Evolutionary conservation across 1,140 invertebrate genomes (phyloP), one percentile per base, ranked within the genome.

Genomic region (Drosophila truncata): DNA sequence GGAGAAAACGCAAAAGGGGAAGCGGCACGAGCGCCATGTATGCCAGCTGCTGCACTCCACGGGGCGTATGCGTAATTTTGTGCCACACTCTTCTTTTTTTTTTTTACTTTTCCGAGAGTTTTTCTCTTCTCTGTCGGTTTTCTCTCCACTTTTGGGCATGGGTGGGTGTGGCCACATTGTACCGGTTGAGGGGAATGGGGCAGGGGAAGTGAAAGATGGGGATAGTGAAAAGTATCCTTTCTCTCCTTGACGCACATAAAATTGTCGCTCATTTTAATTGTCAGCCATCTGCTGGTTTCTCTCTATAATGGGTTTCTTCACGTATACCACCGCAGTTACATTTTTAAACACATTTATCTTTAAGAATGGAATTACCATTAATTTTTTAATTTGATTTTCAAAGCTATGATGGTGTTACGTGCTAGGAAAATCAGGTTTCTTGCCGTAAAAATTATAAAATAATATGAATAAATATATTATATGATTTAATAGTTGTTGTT

Each of bases 1-100:
- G 54, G 33, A 72, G 66, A 47, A 33, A 54, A 39, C 18, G 52
- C 54, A 62, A 35, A 29, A 52, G 35, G 35, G 37, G 39, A 25
- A 52, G 31, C 33, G 57, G 42, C 18, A 29, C 41, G 3, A 13
- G 54, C 37, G n/a, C n/a, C 62, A 49, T 73, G 60, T 72, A 42
- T 81, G 78, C 47, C 77, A 84, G 82, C 61, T 80, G 80, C 47
- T 76, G 66, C 77, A 78, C 57, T 87, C 62, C 62, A 82, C 75
- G 60, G 79, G 82, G 70, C 75, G 82, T 86, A 87, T 86, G 83
- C 75, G 76, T 83, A 77, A 82, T 77, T 77, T 82, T 69, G 63
- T 72, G 66, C 49, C 70, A 66, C 65, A 50, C 70, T 64, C 16
- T 49, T 49, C 55, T 67, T 47, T 37, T 14, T 4, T 37, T 27